Conservation (phyloP, 2,797 vertebrate species). For the Anguilla obscura region DNA sequence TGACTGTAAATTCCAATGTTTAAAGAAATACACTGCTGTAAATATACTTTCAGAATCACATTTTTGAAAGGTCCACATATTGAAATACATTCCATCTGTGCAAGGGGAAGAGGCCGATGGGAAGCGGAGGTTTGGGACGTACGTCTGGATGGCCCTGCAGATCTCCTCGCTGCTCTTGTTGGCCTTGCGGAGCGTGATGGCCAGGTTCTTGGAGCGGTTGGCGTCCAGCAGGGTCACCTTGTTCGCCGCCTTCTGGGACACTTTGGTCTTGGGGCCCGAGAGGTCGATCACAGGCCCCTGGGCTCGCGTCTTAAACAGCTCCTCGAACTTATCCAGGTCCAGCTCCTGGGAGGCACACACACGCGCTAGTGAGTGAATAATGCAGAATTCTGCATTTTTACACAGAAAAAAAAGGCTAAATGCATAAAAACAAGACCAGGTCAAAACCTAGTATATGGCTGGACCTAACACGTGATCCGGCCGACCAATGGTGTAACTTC, state of each 20-base stretch:
- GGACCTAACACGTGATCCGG: too few relatives aligned
- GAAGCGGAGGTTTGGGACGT: constrained; percentile 43
- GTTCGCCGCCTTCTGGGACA: constrained; percentile 81
- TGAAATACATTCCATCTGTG: background rate
- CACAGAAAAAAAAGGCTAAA: too few relatives aligned
- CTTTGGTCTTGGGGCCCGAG: constrained; percentile 81
- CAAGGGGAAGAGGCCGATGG: too few relatives aligned
- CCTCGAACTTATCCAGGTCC: constrained; percentile 94
- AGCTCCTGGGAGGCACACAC: constrained; percentile 77
- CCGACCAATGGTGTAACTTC: too few relatives aligned
- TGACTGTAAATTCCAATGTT: too few relatives aligned
- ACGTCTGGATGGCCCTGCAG: constrained; percentile 92
- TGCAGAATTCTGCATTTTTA: too few relatives aligned
- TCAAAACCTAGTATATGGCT: too few relatives aligned
- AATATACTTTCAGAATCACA: too few relatives aligned
- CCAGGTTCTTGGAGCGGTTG: constrained; percentile 95
- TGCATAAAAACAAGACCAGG: too few relatives aligned
- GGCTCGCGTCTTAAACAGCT: constrained; percentile 96
- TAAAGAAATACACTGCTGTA: too few relatives aligned
- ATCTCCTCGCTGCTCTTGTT: constrained; percentile 89
- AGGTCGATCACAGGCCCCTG: constrained; percentile 88
- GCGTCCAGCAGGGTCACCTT: constrained; percentile 91
- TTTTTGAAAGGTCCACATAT: too few relatives aligned
- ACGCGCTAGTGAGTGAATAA: background rate
- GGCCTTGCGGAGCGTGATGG: constrained; percentile 94